Evolutionary conservation across 2,113 vertebrate genomes (phyloP), one percentile per base, ranked within the genome.

Genomic region (western clawed frog (Xenopus tropicalis)): DNA sequence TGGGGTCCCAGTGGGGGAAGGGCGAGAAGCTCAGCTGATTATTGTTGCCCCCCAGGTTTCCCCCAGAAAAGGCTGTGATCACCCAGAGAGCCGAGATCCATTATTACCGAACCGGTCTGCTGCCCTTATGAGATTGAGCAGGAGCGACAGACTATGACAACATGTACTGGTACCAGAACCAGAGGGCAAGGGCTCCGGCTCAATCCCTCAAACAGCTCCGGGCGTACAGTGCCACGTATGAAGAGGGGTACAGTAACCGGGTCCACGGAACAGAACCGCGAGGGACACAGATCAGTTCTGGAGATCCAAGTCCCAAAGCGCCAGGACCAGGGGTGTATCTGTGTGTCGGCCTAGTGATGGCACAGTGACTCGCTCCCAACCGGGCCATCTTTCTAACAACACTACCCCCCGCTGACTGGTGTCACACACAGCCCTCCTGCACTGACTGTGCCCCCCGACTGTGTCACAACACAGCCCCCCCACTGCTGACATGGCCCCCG

Each of bases 291-390:
- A 8, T 16, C 3, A 87, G 86, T 72, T 0, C 61, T 87, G 76
- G 70, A 61, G 29, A 74, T 89, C 72, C 46, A 43, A 1, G 66
- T 84, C 3, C 62, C 67, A 37, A 78, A 61, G 16, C 6, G 2
- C 65, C 78, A 70, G 20, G 16, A 89, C 57, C 81, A 83, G 1
- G 78, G 13, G 0, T 66, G 61, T 86, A 89, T 67, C 78, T 85
- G 64, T 88, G 87, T 70, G 83, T n/a, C 79, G n/a, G 85, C 84
- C 54, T n/a, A 86, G 78, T 75, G 6, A 42, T 66, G n/a, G 29
- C 85, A 85, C 84, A 84, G 82, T 22, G 3, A 44, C 61, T 71
- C 77, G 79, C 56, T 65, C 63, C 76, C 68, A 73, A 51, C 71
- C 79, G 65, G 52, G 66, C 57, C n/a, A n/a, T 73, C 81, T 82